Percentiles rank a stretch among this genome's conserved stretches.
These are phyloP conservation scores for Bergia puertoricense DNA, from an alignment of 92 coral and sea anemone genomes.

Conservation along the genomic window DNA sequence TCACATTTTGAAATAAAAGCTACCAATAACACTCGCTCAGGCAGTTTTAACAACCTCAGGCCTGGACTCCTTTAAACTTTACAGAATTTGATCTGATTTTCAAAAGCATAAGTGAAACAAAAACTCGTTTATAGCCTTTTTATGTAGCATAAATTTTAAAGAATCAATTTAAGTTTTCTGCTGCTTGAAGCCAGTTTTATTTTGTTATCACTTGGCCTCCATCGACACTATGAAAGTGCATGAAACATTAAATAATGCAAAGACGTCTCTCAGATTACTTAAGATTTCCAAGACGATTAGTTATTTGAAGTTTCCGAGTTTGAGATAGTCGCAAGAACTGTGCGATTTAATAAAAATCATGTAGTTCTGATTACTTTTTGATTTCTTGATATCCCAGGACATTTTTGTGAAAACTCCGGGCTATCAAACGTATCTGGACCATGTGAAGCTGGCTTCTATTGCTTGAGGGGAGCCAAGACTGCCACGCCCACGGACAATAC, in stretches of 20 bases:
- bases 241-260: neutral
- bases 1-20: too few relatives aligned
- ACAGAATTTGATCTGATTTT: too few relatives aligned
- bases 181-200: too few relatives aligned
- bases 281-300: neutral
- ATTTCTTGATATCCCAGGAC: conserved; percentile 49
- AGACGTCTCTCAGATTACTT: neutral
- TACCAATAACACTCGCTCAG: neutral
- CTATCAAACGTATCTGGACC: conserved; percentile 81
- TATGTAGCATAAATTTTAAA: neutral
- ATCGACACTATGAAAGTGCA: neutral
- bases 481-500: conserved; percentile 85
- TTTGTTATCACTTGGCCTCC: neutral
- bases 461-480: conserved; percentile 79
- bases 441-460: conserved; percentile 91
- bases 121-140: neutral
- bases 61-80: too few relatives aligned
- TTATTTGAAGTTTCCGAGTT: neutral
- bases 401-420: conserved; percentile 75
- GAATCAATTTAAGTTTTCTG: too few relatives aligned
- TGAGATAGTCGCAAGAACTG: too few relatives aligned
- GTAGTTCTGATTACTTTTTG: neutral
- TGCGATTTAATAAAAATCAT: too few relatives aligned
- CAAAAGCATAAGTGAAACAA: too few relatives aligned
- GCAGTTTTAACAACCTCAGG: neutral